These are phyloP conservation scores for Colostygia pectinataria DNA, from an alignment of 2,888 invertebrate species.

Conservation along the genomic window DNA sequence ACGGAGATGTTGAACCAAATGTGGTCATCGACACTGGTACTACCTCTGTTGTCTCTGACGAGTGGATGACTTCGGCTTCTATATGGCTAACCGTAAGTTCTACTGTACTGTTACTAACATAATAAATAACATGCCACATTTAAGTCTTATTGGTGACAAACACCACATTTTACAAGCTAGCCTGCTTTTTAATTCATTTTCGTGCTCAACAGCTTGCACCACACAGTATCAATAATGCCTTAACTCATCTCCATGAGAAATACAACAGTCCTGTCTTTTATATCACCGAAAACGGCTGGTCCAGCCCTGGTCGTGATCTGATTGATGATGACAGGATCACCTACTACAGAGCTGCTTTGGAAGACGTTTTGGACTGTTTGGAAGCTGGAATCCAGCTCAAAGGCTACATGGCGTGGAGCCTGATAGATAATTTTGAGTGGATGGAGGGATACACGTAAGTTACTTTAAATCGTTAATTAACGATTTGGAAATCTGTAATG, in stretches of 20 bases:
- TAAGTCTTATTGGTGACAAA: too few relatives aligned
- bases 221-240: slow-evolving; percentile 79
- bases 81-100: slow-evolving; percentile 54
- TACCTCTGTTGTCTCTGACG: slow-evolving; percentile 36
- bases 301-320: slow-evolving; percentile 47
- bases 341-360: slow-evolving; percentile 69
- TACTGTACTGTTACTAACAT: too few relatives aligned
- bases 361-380: slow-evolving; percentile 64
- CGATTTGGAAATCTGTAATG: too few relatives aligned
- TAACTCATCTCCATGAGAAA: slow-evolving; percentile 72
- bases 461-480: too few relatives aligned
- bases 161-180: too few relatives aligned
- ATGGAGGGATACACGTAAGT: slow-evolving; percentile 79
- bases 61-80: slow-evolving; percentile 53
- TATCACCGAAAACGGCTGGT: slow-evolving; percentile 85
- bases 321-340: slow-evolving; percentile 70
- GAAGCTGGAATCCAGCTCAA: slow-evolving; percentile 71
- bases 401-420: slow-evolving; percentile 84
- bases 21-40: slow-evolving; percentile 48
- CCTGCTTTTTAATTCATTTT: too few relatives aligned
- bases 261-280: slow-evolving; percentile 80
- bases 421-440: slow-evolving; percentile 87
- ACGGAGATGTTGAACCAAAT: slow-evolving; percentile 28
- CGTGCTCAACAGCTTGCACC: slow-evolving; percentile 81
- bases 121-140: too few relatives aligned